These are phyloP conservation scores for Stercorarius parasiticus DNA, from an alignment of 2,113 vertebrate genomes.

Conservation along the genomic window DNA sequence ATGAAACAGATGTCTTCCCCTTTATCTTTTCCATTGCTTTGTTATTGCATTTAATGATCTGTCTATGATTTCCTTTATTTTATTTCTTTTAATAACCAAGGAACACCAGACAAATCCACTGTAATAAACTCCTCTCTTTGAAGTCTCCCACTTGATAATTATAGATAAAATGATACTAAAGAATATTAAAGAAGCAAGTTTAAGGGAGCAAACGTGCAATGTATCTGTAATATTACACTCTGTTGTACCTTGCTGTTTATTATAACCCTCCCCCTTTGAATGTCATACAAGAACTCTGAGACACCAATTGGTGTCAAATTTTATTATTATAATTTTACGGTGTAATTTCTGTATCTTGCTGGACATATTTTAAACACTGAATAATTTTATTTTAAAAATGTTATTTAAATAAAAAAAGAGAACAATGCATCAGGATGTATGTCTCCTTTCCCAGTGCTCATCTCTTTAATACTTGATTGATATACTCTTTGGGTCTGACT, in stretches of 20 bases:
- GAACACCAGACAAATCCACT: conserved; percentile 3
- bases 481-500: background rate
- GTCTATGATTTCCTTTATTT: conserved; percentile 21
- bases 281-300: background rate
- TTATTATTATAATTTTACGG: background rate
- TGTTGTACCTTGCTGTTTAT: background rate
- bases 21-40: conserved; percentile 56
- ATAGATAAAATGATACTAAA: conserved; percentile 3
- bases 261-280: background rate
- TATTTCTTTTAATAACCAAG: conserved; percentile 30
- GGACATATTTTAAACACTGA: background rate
- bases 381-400: background rate
- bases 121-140: background rate
- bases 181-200: background rate
- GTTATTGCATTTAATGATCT: conserved; percentile 55
- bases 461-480: background rate
- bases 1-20: conserved; percentile 21
- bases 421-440: background rate
- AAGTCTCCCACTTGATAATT: conserved; percentile 36
- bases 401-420: background rate
- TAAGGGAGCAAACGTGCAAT: background rate
- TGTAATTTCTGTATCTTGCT: background rate
- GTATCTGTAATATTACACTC: background rate
- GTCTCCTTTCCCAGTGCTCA: background rate
- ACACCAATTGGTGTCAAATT: background rate